phyloP scores from a whole-genome alignment of 2,888 invertebrate species.

The Drymonia ruficornis region DNA sequence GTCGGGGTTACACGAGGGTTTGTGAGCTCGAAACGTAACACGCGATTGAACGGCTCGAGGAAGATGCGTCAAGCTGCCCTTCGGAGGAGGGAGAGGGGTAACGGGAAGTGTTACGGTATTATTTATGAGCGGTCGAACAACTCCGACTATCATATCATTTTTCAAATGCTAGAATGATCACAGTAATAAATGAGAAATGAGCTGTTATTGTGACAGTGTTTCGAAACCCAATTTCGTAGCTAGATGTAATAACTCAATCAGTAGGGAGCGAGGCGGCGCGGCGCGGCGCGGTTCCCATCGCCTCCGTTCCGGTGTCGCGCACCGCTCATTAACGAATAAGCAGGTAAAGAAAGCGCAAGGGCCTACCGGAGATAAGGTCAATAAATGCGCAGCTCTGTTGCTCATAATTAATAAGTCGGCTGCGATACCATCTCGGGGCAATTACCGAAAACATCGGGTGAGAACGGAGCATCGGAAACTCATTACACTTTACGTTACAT shows the following conservation, averaged over 20 bases:
- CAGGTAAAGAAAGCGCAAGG: conserved; percentile 67
- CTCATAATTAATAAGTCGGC: conserved; percentile 75
- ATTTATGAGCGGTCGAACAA: conserved; percentile 17
- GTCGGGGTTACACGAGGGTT: conserved; percentile 9
- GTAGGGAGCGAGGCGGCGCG: conserved; percentile 30
- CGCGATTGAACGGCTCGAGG: conserved; percentile 1
- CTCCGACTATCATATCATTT: conserved; percentile 28
- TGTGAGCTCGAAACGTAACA: conserved; percentile 7
- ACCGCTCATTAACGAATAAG: conserved; percentile 69
- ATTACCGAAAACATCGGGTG: conserved; percentile 67
- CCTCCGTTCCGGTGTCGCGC: conserved; percentile 64
- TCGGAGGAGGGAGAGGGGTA: conserved; percentile 10
- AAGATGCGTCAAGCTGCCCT: conserved; percentile 5
- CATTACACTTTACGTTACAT: conserved; percentile 52
- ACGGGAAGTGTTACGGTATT: conserved; percentile 11
- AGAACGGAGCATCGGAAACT: conserved; percentile 55
- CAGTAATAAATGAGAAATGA: conserved; percentile 41
- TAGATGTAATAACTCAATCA: conserved; percentile 37
- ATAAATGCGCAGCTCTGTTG: conserved; percentile 73
- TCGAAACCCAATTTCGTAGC: conserved; percentile 14
- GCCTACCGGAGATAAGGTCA: conserved; percentile 80
- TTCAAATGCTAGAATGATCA: conserved; percentile 33
- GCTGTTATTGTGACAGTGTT: conserved; percentile 31
- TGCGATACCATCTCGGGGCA: conserved; percentile 66
- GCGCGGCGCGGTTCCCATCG: conserved; percentile 50